Percentiles rank a stretch among this genome's conserved stretches.
Conservation (phyloP, 2,113 vertebrate genomes). For the Aythya baeri region DNA sequence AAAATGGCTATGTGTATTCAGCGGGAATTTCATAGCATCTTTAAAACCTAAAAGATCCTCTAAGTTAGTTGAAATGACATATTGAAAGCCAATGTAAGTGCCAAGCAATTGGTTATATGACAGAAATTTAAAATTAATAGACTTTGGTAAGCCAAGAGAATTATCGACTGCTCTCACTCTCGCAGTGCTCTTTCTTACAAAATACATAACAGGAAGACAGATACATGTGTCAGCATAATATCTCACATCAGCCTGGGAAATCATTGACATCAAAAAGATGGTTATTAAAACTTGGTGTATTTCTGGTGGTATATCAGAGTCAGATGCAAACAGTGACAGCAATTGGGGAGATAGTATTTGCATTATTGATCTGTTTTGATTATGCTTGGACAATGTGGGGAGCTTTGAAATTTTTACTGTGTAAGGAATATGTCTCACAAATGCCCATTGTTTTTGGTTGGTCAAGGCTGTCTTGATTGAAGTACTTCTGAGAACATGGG, state of each 20-base stretch:
- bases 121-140: conserved; percentile 18
- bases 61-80: conserved; percentile 8
- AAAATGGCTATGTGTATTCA: background rate
- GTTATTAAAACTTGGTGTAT: background rate
- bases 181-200: background rate
- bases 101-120: background rate
- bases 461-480: background rate
- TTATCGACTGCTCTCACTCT: background rate
- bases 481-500: background rate
- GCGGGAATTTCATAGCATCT: background rate
- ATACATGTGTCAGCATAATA: background rate
- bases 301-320: background rate
- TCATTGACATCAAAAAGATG: background rate
- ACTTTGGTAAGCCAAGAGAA: background rate
- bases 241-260: conserved; percentile 20
- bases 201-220: background rate
- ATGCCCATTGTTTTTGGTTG: background rate
- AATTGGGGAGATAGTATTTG: background rate
- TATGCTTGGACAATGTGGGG: background rate
- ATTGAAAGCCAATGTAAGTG: background rate
- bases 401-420: background rate
- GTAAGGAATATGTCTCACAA: background rate
- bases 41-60: conserved; percentile 7
- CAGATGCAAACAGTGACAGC: background rate
- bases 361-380: background rate